These are phyloP conservation scores for Microchirus variegatus DNA, from an alignment of 2,797 vertebrate species.

Conservation along the genomic window DNA sequence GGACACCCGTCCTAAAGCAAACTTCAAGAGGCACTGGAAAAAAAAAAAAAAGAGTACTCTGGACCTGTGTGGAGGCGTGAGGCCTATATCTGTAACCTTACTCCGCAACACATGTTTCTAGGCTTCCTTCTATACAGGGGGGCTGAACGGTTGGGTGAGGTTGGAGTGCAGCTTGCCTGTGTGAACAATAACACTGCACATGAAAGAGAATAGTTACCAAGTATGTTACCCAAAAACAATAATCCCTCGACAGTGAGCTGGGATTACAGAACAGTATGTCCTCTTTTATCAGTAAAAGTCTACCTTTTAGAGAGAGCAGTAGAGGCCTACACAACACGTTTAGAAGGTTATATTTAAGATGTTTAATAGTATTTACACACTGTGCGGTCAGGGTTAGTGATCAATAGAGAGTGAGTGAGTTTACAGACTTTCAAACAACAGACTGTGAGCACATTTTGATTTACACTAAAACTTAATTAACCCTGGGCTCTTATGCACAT, in stretches of 20 bases:
- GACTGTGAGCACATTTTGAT: slow-evolving; percentile 37
- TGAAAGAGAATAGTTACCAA: slow-evolving; percentile 64
- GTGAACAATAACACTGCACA: slow-evolving; percentile 62
- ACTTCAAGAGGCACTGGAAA: slow-evolving; percentile 29
- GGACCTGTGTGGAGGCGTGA: slow-evolving; percentile 16
- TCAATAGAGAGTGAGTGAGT: slow-evolving; percentile 30
- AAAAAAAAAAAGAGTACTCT: slow-evolving; percentile 1
- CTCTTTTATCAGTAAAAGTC: slow-evolving; percentile 42
- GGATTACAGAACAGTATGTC: slow-evolving; percentile 56
- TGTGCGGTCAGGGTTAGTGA: slow-evolving; percentile 19
- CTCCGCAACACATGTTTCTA: slow-evolving; percentile 58
- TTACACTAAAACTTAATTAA: slow-evolving; percentile 62
- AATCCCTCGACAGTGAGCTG: slow-evolving; percentile 43
- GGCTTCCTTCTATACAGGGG: slow-evolving; percentile 46
- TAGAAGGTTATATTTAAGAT: no score
- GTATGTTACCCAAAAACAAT: slow-evolving; percentile 59
- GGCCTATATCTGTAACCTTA: slow-evolving; percentile 55
- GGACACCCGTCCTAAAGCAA: slow-evolving; percentile 36
- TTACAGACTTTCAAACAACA: slow-evolving; percentile 13
- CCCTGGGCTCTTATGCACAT: slow-evolving; percentile 57
- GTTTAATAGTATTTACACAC: neutral
- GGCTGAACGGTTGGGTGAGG: slow-evolving; percentile 28
- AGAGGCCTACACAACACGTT: no score
- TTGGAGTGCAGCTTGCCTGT: slow-evolving; percentile 44
- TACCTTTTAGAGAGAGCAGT: no score